Base-by-base conservation (phyloP, 2,888 invertebrate genomes). In the Euplexia lucipara region DNA sequence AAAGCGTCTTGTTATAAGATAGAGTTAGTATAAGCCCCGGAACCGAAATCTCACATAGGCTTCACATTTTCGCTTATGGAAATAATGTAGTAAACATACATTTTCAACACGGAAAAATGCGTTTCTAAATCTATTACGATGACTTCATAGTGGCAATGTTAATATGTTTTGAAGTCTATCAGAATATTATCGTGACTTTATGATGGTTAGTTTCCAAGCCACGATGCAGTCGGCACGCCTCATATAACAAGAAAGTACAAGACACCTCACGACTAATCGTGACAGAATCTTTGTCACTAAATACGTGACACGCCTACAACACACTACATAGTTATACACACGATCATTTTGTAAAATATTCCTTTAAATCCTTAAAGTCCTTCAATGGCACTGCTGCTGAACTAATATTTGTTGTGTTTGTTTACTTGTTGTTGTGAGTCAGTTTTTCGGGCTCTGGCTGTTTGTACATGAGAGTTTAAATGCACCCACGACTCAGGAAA, bases 181-280 rank as follows among this genome's bases (percentile, higher is more conserved):
- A 53, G 52, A 75, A 52, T 54, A 32, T 0, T 42, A 26, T 70
- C 54, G 44, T 56, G 41, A 30, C 48, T 39, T 44, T 10, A 18
- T 1, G 4, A 16, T 30, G 9, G 49, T 49, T 22, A 22, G 8
- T 68, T 48, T n/a, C 6, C 18, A 20, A 42, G 7, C 32, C 54
- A 69, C 42, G 32, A 72, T 20, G 10, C 14, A 45, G 37, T 9
- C 14, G n/a, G 9, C 52, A 65, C 52, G 26, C 34, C n/a, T 34
- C 9, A 35, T 22, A n/a, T 8, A 34, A 51, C 45, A 51, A 47
- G 51, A 35, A 72, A 47, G 26, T 47, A 47, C 47, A 35, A 42
- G 20, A 20, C 12, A 30, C n/a, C 12, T 47, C 67, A 68, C 73
- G 67, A 66, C 1, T 35, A 41, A 12, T 66, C 73, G 73, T 68